Percentiles rank a stretch among this genome's conserved stretches.
phyloP scores from a whole-genome alignment of 2,888 invertebrate genomes.

The Troides aeacus region DNA sequence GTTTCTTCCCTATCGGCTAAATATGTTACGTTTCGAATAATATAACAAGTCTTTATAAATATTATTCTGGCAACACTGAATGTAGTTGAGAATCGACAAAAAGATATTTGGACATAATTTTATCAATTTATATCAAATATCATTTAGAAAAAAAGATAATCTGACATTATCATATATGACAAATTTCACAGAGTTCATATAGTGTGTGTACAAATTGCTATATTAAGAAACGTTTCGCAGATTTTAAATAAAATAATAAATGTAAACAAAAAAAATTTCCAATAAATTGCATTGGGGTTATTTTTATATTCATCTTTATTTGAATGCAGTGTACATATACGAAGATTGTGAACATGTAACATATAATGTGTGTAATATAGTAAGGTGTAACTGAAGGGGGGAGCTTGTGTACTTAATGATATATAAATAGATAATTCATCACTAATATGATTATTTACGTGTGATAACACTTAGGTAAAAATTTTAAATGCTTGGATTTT shows the following conservation, averaged over 20 bases:
- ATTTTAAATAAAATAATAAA: background rate
- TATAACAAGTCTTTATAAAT: background rate
- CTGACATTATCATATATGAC: constrained; percentile 1
- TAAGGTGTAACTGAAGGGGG: constrained; percentile 38
- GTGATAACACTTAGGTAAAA: constrained; percentile 50
- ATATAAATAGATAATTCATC: constrained; percentile 40
- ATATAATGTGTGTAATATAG: constrained; percentile 41
- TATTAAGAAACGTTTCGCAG: constrained; percentile 4
- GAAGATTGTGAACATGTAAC: constrained; percentile 47
- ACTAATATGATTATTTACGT: constrained; percentile 46
- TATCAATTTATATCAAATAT: background rate
- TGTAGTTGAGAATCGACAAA: background rate
- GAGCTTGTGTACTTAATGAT: constrained; percentile 66
- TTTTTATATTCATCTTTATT: constrained; percentile 27
- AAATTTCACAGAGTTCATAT: constrained; percentile 3
- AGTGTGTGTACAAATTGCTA: constrained; percentile 8
- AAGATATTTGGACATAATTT: background rate
- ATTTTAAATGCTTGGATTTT: constrained; percentile 44
- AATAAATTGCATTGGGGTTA: constrained; percentile 24
- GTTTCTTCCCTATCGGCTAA: background rate
- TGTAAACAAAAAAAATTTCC: constrained; percentile 11
- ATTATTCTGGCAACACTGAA: background rate
- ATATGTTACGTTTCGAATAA: background rate
- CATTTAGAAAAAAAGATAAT: constrained; percentile 20
- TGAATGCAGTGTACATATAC: constrained; percentile 39